A percentile compares a stretch with the other conserved stretches of the same genome.
These are phyloP conservation scores for Myrmecophaga tridactyla DNA, from an alignment of 2,113 vertebrate species.

Conservation along the genomic window DNA sequence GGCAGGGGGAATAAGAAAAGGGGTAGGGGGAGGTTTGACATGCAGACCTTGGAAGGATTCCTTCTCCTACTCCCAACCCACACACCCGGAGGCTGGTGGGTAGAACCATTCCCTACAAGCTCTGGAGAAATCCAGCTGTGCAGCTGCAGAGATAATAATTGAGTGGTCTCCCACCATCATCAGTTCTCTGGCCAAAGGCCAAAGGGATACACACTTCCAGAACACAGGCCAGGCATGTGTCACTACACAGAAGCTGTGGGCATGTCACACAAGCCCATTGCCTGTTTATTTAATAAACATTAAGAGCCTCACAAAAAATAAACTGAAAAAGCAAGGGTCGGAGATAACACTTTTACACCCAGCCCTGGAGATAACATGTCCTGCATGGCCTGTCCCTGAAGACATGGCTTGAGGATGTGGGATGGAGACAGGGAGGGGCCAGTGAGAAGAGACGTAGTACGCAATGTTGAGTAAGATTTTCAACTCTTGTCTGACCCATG, in stretches of 20 bases:
- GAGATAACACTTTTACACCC: constrained; percentile 33
- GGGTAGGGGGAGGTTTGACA: background rate
- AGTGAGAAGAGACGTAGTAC: background rate
- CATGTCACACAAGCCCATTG: constrained; percentile 42
- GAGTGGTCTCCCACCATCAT: constrained; percentile 26
- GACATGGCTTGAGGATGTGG: background rate
- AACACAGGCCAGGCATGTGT: constrained; percentile 54
- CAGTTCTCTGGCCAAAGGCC: constrained; percentile 35
- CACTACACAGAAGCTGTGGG: constrained; percentile 46
- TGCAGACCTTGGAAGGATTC: background rate
- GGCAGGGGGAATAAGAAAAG: background rate
- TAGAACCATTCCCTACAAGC: background rate
- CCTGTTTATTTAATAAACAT: constrained; percentile 69
- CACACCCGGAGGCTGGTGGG: background rate
- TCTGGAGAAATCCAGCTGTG: background rate
- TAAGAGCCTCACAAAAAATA: constrained; percentile 60
- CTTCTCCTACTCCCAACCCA: background rate
- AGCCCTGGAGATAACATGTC: background rate
- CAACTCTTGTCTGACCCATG: background rate
- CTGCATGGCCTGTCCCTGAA: background rate
- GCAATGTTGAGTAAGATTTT: constrained; percentile 5
- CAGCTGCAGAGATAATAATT: constrained; percentile 9
- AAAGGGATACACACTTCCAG: constrained; percentile 53
- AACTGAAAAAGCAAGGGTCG: constrained; percentile 53
- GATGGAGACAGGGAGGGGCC: background rate